Conservation (phyloP, 2,113 vertebrate species). For the western clawed frog (Xenopus tropicalis) region UCB_Xtro_10.0 CM004447.2:129351001-129351500, state of each 20-base stretch:
- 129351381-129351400: constrained; percentile 33
- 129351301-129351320: constrained; percentile 35
- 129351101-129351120: too few relatives aligned
- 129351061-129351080: too few relatives aligned
- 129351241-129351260: neutral
- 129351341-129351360: constrained; percentile 41
- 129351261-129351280: constrained; percentile 15
- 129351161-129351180: constrained; percentile 95
- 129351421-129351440: too few relatives aligned
- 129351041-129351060: too few relatives aligned
- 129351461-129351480: too few relatives aligned
- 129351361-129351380: constrained; percentile 39
- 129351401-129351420: neutral
- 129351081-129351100: too few relatives aligned
- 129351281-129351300: constrained; percentile 15
- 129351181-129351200: constrained; percentile 86
- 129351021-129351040: too few relatives aligned
- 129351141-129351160: constrained; percentile 95
- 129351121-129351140: constrained; percentile 69
- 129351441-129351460: too few relatives aligned
- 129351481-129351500: too few relatives aligned
- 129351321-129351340: constrained; percentile 28
- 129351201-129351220: constrained; percentile 85
- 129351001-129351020: too few relatives aligned
- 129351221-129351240: neutral